These are phyloP conservation scores for Odontomyia ornata DNA, from an alignment of 2,888 invertebrate species.

Conservation along the genomic window DNA sequence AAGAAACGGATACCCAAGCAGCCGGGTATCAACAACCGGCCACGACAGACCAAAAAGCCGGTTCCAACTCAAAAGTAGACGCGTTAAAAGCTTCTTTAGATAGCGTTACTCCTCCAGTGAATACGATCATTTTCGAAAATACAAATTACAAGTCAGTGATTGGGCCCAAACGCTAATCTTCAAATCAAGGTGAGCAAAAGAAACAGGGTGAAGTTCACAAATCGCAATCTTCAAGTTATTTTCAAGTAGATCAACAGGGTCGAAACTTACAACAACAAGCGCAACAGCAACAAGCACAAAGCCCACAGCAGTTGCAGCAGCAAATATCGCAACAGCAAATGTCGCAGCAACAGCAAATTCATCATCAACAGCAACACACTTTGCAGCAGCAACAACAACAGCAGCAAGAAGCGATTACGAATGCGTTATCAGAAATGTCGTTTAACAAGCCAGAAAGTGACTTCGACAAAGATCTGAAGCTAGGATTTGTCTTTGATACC, in stretches of 20 bases:
- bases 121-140: too few species aligned
- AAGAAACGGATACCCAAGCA: too few species aligned
- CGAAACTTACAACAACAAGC: background rate
- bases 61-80: too few species aligned
- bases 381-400: background rate
- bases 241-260: constrained; percentile 59
- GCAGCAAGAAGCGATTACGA: constrained; percentile 53
- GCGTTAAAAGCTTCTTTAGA: too few species aligned
- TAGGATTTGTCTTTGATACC: too few species aligned
- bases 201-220: constrained; percentile 51
- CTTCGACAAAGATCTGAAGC: constrained; percentile 88
- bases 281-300: background rate
- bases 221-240: constrained; percentile 44
- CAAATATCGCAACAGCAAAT: too few species aligned
- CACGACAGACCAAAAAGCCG: background rate
- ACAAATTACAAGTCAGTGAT: constrained; percentile 68
- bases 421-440: constrained; percentile 72
- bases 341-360: too few species aligned
- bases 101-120: too few species aligned
- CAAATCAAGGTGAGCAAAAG: too few species aligned
- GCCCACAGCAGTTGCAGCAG: background rate
- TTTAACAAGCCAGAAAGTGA: constrained; percentile 71
- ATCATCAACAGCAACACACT: background rate
- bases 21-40: background rate
- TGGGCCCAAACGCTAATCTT: too few species aligned